Conservation (phyloP, 2,797 vertebrate species). For the Lepus oiostolus region DNA sequence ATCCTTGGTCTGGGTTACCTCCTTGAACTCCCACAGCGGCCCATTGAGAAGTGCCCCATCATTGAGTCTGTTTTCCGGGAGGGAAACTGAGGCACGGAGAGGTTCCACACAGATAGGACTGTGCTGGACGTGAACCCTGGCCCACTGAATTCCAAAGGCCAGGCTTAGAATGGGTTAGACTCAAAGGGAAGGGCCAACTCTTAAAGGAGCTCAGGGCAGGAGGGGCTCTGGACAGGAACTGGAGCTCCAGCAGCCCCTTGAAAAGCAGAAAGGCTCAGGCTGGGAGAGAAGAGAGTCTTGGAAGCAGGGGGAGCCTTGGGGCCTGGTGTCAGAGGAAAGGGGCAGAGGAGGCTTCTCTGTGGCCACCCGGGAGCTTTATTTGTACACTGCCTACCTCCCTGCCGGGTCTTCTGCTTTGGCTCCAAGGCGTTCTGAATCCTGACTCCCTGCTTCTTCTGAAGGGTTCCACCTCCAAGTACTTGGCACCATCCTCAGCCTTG, state of each 20-base stretch:
- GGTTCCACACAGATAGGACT: background rate
- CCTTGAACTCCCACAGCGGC: background rate
- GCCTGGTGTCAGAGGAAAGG: background rate
- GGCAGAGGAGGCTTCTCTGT: background rate
- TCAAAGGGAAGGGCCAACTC: background rate
- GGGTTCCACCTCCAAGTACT: background rate
- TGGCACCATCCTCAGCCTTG: background rate
- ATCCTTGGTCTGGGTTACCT: background rate
- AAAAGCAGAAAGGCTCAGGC: background rate
- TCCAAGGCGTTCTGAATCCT: background rate
- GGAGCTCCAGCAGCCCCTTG: background rate
- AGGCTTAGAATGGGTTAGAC: background rate
- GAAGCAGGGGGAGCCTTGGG: background rate
- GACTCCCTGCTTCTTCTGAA: slow-evolving; percentile 28
- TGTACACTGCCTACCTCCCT: background rate
- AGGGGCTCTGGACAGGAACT: background rate
- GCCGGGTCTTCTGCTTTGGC: background rate
- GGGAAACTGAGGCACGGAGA: background rate
- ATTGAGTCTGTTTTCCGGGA: background rate
- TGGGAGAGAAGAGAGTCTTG: background rate
- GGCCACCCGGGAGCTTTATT: background rate
- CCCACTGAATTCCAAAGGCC: background rate
- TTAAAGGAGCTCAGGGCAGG: background rate
- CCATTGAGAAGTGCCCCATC: background rate
- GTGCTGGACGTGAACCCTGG: background rate